Evolutionary conservation across 2,113 vertebrate species (phyloP).

Genomic region (Mormyrus lacerda): DNA sequence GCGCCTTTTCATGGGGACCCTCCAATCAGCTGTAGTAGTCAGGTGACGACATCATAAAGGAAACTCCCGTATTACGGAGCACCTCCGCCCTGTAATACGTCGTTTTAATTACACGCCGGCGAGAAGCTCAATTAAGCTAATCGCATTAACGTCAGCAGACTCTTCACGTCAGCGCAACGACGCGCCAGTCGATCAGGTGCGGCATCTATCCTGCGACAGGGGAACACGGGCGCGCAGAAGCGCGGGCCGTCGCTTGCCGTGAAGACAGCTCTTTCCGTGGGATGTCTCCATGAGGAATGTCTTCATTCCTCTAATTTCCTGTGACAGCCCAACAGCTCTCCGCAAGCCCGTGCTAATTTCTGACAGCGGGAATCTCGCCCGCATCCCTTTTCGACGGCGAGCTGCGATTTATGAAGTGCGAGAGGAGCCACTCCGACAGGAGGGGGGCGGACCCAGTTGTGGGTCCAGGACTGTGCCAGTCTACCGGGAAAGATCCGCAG

Average conservation of each 20-base stretch:
- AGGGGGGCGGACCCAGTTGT: slow-evolving; percentile 10
- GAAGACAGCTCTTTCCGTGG: slow-evolving; percentile 26
- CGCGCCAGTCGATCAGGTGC: not conserved
- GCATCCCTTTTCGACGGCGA: slow-evolving; percentile 34
- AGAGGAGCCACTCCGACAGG: not conserved
- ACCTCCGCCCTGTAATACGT: slow-evolving; percentile 32
- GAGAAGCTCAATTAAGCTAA: slow-evolving; percentile 68
- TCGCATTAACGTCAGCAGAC: slow-evolving; percentile 56
- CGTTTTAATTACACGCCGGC: slow-evolving; percentile 39
- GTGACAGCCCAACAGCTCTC: slow-evolving; percentile 55
- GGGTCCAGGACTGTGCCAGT: not conserved
- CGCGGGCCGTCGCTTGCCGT: slow-evolving; percentile 47
- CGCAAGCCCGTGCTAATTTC: slow-evolving; percentile 45
- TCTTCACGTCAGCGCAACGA: slow-evolving; percentile 17
- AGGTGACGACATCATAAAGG: slow-evolving; percentile 21
- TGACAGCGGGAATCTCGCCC: slow-evolving; percentile 47
- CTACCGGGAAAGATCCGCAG: not conserved
- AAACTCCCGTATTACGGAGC: slow-evolving; percentile 48
- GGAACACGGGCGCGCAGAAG: slow-evolving; percentile 49
- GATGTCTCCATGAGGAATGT: slow-evolving; percentile 54
- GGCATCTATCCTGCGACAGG: slow-evolving; percentile 23
- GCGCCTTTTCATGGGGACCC: not conserved
- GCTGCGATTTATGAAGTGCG: slow-evolving; percentile 26
- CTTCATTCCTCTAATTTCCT: slow-evolving; percentile 62
- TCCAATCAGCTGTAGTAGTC: not conserved